phyloP scores from a whole-genome alignment of 2,797 vertebrate genomes.

The Carcharodon carcharias region DNA sequence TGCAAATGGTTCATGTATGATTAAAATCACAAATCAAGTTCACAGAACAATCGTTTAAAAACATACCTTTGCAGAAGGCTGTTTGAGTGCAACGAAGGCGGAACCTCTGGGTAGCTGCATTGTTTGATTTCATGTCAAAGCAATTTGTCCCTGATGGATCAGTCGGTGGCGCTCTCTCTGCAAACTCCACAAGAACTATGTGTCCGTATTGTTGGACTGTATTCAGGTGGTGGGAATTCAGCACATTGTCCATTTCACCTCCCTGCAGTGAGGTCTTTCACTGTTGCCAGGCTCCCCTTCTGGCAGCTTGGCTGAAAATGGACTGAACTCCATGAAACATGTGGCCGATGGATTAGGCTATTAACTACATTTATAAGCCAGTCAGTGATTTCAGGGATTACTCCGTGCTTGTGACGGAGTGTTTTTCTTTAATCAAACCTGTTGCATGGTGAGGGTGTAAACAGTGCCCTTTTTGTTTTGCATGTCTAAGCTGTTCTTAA shows the following conservation, averaged over 20 bases:
- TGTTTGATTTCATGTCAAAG: neutral
- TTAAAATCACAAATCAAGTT: neutral
- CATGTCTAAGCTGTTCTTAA: neutral
- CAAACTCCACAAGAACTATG: neutral
- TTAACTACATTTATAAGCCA: slow-evolving; percentile 12
- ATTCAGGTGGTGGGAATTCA: neutral
- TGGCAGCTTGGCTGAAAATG: neutral
- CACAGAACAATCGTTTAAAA: neutral
- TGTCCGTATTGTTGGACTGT: neutral
- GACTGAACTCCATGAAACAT: neutral
- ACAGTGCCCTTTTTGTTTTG: neutral
- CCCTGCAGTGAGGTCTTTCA: slow-evolving; percentile 11
- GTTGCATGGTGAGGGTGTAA: neutral
- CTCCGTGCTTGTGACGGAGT: neutral
- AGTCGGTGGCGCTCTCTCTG: neutral
- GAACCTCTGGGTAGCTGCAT: neutral
- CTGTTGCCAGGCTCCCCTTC: neutral
- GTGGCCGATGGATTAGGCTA: neutral
- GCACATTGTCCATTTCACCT: slow-evolving; percentile 3
- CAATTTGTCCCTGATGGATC: neutral
- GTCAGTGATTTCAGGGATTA: slow-evolving; percentile 17
- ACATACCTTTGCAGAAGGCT: neutral
- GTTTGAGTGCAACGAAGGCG: neutral
- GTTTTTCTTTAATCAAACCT: neutral
- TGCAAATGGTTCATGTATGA: neutral